phyloP scores from a whole-genome alignment of 2,797 vertebrate genomes.

The Syncerus caffer region DNA sequence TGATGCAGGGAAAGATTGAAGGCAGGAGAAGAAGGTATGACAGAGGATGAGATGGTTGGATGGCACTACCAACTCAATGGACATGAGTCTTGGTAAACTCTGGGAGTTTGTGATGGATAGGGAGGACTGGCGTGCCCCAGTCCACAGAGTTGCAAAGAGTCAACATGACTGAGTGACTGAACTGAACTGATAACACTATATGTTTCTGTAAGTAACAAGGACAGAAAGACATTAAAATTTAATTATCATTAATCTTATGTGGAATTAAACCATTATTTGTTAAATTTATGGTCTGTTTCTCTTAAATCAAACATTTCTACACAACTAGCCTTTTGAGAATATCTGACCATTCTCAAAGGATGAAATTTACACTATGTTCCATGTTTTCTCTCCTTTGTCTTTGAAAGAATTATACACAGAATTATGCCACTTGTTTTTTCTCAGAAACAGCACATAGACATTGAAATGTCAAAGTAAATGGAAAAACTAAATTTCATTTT shows the following conservation, averaged over 20 bases:
- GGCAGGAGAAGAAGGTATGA: fast-evolving
- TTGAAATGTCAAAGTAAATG: constrained; percentile 42
- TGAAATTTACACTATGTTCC: background rate
- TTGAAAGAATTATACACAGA: background rate
- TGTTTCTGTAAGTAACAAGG: background rate
- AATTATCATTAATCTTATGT: background rate
- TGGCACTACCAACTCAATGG: background rate
- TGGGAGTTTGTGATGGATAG: background rate
- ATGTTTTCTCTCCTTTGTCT: background rate
- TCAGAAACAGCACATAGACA: background rate
- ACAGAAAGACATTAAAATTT: background rate
- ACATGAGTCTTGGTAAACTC: background rate
- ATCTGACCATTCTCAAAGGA: background rate
- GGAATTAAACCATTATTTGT: background rate
- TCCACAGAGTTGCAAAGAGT: background rate
- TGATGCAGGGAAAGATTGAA: background rate
- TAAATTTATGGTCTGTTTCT: background rate
- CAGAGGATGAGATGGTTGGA: background rate
- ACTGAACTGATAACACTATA: background rate
- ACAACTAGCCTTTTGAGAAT: background rate
- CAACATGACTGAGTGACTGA: background rate
- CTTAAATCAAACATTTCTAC: background rate
- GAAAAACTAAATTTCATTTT: constrained; percentile 32
- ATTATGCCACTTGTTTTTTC: background rate
- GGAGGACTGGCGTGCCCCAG: fast-evolving